These are phyloP conservation scores for Poliocrania exsul DNA, from an alignment of 2,797 vertebrate species.

Conservation along the genomic window DNA sequence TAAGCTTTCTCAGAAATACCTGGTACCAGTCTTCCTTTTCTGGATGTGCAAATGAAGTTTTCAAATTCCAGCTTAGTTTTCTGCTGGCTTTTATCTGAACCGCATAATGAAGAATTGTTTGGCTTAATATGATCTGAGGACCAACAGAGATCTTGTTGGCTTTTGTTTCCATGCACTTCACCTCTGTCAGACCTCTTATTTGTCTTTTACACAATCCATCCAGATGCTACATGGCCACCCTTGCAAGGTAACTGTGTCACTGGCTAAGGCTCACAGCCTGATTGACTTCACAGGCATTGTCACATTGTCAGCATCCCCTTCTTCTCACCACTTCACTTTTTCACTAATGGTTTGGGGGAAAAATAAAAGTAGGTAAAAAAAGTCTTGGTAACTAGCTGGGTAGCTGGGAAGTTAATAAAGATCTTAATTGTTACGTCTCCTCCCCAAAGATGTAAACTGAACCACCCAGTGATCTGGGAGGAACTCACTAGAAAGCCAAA, in stretches of 20 bases:
- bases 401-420: constrained; percentile 11
- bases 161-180: background rate
- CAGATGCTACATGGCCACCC: background rate
- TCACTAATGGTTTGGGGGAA: background rate
- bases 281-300: rapidly evolving
- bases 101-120: background rate
- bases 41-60: background rate
- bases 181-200: background rate
- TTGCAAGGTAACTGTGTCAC: background rate
- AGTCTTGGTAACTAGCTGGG: background rate
- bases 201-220: background rate
- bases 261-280: background rate
- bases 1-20: background rate
- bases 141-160: background rate
- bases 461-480: constrained; percentile 23
- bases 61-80: background rate
- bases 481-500: constrained; percentile 11
- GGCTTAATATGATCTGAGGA: background rate
- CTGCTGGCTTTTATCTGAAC: background rate
- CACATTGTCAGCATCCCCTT: background rate
- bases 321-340: background rate
- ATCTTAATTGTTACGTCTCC: background rate
- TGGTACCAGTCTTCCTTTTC: background rate
- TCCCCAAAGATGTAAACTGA: constrained; percentile 12
- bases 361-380: background rate